phyloP scores from a whole-genome alignment of 2,888 invertebrate genomes.

The Tanypteryx hageni region DNA sequence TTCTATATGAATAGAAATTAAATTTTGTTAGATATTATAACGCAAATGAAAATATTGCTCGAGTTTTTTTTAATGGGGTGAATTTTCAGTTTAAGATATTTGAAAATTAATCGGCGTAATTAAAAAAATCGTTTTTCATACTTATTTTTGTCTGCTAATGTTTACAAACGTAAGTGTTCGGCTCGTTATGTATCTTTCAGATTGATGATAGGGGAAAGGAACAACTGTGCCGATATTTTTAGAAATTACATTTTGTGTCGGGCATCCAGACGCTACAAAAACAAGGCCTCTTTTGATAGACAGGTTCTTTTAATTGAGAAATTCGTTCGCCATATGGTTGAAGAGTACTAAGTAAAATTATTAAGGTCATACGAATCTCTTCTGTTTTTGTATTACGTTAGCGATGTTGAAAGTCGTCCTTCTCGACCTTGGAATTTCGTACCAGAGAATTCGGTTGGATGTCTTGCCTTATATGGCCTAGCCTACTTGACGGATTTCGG shows the following conservation, averaged over 20 bases:
- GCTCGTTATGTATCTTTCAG: too few species aligned
- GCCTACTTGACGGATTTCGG: slow-evolving; percentile 38
- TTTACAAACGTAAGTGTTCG: too few species aligned
- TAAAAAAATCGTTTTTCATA: too few species aligned
- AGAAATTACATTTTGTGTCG: background rate
- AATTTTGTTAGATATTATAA: too few species aligned
- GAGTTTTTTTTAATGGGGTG: too few species aligned
- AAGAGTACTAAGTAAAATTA: background rate
- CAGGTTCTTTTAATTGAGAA: background rate
- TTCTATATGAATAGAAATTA: too few species aligned
- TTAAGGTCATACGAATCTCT: background rate
- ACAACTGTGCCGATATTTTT: too few species aligned
- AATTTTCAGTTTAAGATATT: too few species aligned
- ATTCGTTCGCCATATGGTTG: slow-evolving; percentile 6
- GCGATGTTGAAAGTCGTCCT: slow-evolving; percentile 33
- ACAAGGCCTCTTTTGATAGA: background rate
- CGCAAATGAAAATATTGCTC: too few species aligned
- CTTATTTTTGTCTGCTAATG: too few species aligned
- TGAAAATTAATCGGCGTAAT: too few species aligned
- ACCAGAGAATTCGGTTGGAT: slow-evolving; percentile 32
- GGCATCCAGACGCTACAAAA: background rate
- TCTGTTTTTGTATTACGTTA: background rate
- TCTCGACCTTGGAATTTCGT: slow-evolving; percentile 47
- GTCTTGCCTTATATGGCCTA: slow-evolving; percentile 47
- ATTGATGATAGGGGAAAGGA: too few species aligned